Evolutionary conservation across 2,113 vertebrate genomes (phyloP).

Genomic region (Ailurus styani): DNA sequence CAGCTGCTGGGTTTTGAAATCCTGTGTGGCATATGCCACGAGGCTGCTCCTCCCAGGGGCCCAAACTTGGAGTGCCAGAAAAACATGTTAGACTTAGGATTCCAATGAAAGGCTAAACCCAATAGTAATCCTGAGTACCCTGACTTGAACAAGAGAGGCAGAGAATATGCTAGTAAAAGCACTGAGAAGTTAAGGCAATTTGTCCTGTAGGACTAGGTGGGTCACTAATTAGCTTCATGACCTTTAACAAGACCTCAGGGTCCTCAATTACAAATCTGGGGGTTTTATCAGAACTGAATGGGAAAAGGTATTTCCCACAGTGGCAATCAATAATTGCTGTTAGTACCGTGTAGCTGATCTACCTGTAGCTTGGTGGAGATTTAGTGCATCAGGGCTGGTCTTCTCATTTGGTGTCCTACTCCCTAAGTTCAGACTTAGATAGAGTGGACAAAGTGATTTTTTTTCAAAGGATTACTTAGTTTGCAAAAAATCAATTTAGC

Average conservation of each 20-base stretch:
- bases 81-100: background rate
- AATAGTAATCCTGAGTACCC: background rate
- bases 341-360: background rate
- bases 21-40: background rate
- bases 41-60: background rate
- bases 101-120: background rate
- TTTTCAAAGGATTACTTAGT: background rate
- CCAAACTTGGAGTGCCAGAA: background rate
- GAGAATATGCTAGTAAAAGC: background rate
- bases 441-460: background rate
- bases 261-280: background rate
- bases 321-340: background rate
- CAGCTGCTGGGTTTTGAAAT: background rate
- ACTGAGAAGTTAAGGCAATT: background rate
- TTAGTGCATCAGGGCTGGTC: accelerated
- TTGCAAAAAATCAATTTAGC: background rate
- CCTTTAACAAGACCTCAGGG: background rate
- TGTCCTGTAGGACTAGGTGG: background rate
- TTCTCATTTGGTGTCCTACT: background rate
- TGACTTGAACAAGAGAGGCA: background rate
- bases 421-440: background rate
- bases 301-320: background rate
- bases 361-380: too few relatives aligned
- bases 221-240: background rate
- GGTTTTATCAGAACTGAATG: background rate